Conservation (phyloP, 2,797 vertebrate species). For the Intellagama lesueurii region DNA sequence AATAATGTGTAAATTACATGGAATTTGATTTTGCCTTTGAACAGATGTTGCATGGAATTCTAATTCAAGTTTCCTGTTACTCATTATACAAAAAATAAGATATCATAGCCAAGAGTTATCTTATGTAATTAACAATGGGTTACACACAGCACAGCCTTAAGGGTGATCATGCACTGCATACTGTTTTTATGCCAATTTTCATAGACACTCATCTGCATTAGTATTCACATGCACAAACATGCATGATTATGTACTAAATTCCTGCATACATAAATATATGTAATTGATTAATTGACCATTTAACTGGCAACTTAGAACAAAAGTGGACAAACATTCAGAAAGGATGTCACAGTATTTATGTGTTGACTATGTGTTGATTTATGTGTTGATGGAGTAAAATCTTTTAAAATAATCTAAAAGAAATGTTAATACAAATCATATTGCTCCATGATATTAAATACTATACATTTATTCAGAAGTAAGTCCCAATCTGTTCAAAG, state of each 20-base stretch:
- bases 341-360: not conserved
- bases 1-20: conserved; percentile 17
- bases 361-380: too few relatives aligned
- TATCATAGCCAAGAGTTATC: conserved; percentile 13
- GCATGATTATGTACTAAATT: conserved; percentile 51
- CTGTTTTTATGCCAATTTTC: conserved; percentile 52
- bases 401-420: too few relatives aligned
- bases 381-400: too few relatives aligned
- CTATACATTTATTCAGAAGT: too few relatives aligned
- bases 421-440: too few relatives aligned
- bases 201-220: conserved; percentile 51
- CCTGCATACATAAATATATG: conserved; percentile 18
- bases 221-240: conserved; percentile 50
- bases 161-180: conserved; percentile 2
- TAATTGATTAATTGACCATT: not conserved
- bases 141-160: not conserved
- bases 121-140: not conserved
- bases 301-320: not conserved
- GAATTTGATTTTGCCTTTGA: conserved; percentile 31
- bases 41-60: fast-evolving
- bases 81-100: conserved; percentile 21
- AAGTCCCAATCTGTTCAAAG: too few relatives aligned
- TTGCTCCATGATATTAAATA: too few relatives aligned
- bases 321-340: not conserved
- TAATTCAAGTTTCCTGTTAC: not conserved